Evolutionary conservation across 1,140 invertebrate species (phyloP).

Genomic region (Eriocheir sinensis): DNA sequence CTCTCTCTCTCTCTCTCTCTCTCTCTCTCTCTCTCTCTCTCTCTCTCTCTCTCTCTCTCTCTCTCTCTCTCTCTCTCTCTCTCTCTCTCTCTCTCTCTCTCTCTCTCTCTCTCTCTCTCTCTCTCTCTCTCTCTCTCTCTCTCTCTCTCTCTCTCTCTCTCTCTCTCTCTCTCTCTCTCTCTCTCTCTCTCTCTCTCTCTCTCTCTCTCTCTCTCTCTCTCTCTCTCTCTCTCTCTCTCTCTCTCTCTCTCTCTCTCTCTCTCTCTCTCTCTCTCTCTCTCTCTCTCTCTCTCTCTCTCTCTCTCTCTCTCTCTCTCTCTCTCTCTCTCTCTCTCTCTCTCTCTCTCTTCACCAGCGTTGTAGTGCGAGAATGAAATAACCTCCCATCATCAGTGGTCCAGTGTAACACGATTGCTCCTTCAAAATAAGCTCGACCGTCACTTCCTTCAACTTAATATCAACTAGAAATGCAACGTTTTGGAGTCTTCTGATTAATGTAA

Average conservation of each 20-base stretch:
- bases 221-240: neutral
- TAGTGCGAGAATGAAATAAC: too few species aligned
- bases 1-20: neutral
- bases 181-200: neutral
- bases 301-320: neutral
- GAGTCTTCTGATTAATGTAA: too few species aligned
- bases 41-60: neutral
- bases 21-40: neutral
- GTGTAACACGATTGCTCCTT: too few species aligned
- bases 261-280: neutral
- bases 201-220: neutral
- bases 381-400: too few species aligned
- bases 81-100: neutral
- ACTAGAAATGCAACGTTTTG: too few species aligned
- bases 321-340: neutral
- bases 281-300: neutral
- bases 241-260: neutral
- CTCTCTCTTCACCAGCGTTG: too few species aligned
- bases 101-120: neutral
- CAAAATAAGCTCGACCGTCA: too few species aligned
- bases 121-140: neutral
- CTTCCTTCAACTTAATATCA: too few species aligned
- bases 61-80: too few species aligned
- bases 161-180: neutral
- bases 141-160: neutral